These are phyloP conservation scores for Candoia aspera DNA, from an alignment of 2,113 vertebrate species.

Conservation along the genomic window DNA sequence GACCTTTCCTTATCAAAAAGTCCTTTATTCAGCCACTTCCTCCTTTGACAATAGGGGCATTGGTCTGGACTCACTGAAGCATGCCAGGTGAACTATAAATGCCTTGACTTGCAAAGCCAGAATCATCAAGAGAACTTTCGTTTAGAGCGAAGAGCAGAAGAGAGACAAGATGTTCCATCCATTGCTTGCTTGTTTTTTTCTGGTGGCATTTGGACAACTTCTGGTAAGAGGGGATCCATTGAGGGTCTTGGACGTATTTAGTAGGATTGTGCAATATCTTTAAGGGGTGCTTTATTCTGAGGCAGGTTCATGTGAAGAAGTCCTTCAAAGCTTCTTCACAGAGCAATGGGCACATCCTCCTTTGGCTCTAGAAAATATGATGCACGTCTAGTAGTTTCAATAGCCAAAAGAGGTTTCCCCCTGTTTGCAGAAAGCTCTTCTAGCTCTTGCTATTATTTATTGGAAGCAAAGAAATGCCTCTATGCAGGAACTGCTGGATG, in stretches of 20 bases:
- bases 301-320: neutral
- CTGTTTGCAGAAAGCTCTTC: neutral
- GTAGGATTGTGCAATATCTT: neutral
- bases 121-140: neutral
- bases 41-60: neutral
- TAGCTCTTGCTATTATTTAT: neutral
- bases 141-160: neutral
- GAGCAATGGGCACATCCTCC: neutral
- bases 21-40: neutral
- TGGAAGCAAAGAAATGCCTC: neutral
- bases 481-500: neutral
- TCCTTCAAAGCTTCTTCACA: neutral
- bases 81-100: constrained; percentile 3
- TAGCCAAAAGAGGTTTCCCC: neutral
- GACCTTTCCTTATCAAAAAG: constrained; percentile 3
- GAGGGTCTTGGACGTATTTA: neutral
- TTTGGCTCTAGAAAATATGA: neutral
- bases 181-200: neutral
- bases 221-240: neutral
- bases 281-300: neutral
- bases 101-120: too few species aligned
- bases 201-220: neutral
- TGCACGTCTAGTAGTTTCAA: too few species aligned
- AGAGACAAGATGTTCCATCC: neutral
- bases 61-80: neutral